Conservation (phyloP, 2,888 invertebrate genomes). For the Microdon myrmicae region DNA sequence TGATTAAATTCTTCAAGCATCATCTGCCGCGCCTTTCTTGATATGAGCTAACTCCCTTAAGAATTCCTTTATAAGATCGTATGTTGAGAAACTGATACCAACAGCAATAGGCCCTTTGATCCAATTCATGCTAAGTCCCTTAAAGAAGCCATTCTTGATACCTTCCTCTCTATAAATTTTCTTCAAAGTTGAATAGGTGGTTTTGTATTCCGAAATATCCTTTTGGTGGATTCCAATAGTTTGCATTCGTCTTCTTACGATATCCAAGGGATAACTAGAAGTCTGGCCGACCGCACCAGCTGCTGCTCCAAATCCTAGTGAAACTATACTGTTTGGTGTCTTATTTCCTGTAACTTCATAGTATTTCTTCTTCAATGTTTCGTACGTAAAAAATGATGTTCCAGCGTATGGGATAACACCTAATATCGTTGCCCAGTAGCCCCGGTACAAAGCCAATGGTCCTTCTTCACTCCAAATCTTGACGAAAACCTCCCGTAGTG, state of each 20-base stretch:
- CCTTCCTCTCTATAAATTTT: constrained; percentile 90
- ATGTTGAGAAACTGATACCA: constrained; percentile 96
- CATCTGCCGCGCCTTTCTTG: too few species aligned
- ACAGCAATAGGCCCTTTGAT: constrained; percentile 91
- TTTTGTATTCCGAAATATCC: constrained; percentile 70
- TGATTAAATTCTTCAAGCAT: too few species aligned
- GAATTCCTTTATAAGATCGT: constrained; percentile 80
- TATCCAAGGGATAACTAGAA: constrained; percentile 95
- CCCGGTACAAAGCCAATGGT: constrained; percentile 79
- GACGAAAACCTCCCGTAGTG: constrained; percentile 71
- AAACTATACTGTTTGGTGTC: constrained; percentile 71
- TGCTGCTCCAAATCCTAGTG: constrained; percentile 85
- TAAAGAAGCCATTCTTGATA: constrained; percentile 88
- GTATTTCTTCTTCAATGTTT: constrained; percentile 86
- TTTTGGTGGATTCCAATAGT: constrained; percentile 69
- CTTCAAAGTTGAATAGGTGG: constrained; percentile 74
- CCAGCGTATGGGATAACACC: constrained; percentile 98
- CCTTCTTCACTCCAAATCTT: constrained; percentile 85
- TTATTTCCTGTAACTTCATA: constrained; percentile 68
- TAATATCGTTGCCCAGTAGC: constrained; percentile 88
- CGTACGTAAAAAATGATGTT: constrained; percentile 96
- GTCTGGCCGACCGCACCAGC: constrained; percentile 96
- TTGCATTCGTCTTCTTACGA: constrained; percentile 77
- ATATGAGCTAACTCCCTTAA: constrained; percentile 68
- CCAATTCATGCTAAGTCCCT: constrained; percentile 99